These are phyloP conservation scores for Neopelma chrysocephalum DNA, from an alignment of 2,797 vertebrate species.

Conservation along the genomic window DNA sequence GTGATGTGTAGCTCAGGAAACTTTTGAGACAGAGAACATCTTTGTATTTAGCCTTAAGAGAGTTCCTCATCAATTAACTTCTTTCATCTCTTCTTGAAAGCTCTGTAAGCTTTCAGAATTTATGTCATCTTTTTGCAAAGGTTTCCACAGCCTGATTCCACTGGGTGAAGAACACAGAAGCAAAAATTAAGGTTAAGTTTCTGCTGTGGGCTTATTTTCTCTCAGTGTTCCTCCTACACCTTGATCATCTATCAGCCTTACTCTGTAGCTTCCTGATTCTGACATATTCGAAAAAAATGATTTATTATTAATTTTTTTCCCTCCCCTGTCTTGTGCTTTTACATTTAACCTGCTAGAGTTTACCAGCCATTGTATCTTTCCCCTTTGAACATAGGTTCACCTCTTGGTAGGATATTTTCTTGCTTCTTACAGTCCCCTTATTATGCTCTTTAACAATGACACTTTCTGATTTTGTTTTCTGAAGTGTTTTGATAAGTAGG, in stretches of 20 bases:
- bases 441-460: neutral
- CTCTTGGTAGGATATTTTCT: neutral
- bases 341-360: neutral
- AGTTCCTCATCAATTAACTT: neutral
- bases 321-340: neutral
- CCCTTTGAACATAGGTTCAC: neutral
- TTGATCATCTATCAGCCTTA: neutral
- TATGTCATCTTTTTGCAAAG: neutral
- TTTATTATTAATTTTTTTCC: neutral
- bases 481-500: neutral
- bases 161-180: neutral
- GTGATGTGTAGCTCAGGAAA: neutral
- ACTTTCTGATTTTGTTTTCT: neutral
- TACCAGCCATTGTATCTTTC: neutral
- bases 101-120: slow-evolving; percentile 3
- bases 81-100: neutral
- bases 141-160: neutral
- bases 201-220: neutral
- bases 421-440: neutral
- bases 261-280: neutral
- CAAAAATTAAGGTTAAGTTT: slow-evolving; percentile 4
- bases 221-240: neutral
- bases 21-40: neutral
- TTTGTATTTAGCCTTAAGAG: neutral
- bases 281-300: neutral